A percentile compares a stretch with the other conserved stretches of the same genome.
Conservation (phyloP, 2,797 vertebrate genomes). For the Ctenopoma kingsleyae region DNA sequence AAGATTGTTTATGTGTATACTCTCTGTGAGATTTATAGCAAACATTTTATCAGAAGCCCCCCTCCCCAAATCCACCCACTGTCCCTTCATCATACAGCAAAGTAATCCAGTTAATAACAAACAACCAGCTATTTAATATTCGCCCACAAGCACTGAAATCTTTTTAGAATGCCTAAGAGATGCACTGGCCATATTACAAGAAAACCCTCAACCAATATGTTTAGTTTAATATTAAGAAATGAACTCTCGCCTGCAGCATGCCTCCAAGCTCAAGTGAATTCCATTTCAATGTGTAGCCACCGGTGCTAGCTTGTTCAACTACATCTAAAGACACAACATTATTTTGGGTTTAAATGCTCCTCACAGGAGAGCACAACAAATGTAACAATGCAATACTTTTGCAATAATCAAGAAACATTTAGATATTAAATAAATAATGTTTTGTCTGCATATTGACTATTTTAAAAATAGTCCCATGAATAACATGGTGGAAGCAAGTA, state of each 20-base stretch:
- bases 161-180: slow-evolving; percentile 72
- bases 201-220: slow-evolving; percentile 83
- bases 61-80: slow-evolving; percentile 42
- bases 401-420: slow-evolving; percentile 73
- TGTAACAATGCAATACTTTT: slow-evolving; percentile 68
- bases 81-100: slow-evolving; percentile 56
- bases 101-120: slow-evolving; percentile 75
- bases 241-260: slow-evolving; percentile 83
- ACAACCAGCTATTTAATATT: slow-evolving; percentile 72
- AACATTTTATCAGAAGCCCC: slow-evolving; percentile 51
- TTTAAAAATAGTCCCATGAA: slow-evolving; percentile 35
- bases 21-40: slow-evolving; percentile 45
- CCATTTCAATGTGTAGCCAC: slow-evolving; percentile 67
- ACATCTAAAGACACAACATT: slow-evolving; percentile 62
- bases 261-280: slow-evolving; percentile 79
- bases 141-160: slow-evolving; percentile 63
- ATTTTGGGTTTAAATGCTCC: slow-evolving; percentile 77
- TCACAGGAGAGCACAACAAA: slow-evolving; percentile 71
- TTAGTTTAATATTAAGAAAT: slow-evolving; percentile 87
- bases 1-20: slow-evolving; percentile 54
- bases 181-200: slow-evolving; percentile 82
- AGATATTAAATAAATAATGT: slow-evolving; percentile 65
- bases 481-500: slow-evolving; percentile 28
- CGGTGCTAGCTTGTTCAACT: slow-evolving; percentile 54
- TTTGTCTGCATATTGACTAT: slow-evolving; percentile 49